phyloP scores from a whole-genome alignment of 2,888 invertebrate genomes.

The Drosophila macrospina region DNA sequence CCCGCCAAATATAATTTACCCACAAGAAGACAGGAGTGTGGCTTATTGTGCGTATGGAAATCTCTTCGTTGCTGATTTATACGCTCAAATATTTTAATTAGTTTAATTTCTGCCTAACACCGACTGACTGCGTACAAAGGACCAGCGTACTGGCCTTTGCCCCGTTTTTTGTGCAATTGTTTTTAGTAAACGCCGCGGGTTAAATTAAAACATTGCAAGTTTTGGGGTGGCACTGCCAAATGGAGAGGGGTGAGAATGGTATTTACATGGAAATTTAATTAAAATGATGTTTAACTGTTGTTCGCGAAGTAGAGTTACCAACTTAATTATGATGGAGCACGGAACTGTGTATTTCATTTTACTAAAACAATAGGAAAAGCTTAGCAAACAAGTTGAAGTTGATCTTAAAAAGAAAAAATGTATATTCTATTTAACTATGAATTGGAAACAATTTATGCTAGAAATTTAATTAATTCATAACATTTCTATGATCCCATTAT shows the following conservation, averaged over 20 bases:
- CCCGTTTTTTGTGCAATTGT: conserved; percentile 49
- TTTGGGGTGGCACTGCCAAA: background rate
- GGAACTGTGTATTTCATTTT: conserved; percentile 4
- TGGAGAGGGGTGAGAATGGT: background rate
- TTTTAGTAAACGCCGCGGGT: conserved; percentile 45
- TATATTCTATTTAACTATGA: background rate
- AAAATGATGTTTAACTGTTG: conserved; percentile 42
- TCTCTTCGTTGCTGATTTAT: conserved; percentile 53
- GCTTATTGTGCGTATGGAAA: conserved; percentile 17
- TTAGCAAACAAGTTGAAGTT: no score
- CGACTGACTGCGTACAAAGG: conserved; percentile 10
- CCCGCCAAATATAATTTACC: background rate
- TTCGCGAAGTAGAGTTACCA: conserved; percentile 20
- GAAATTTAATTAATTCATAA: background rate
- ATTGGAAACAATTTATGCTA: background rate
- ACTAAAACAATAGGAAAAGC: background rate
- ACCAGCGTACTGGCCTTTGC: conserved; percentile 24
- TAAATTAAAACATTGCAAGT: conserved; percentile 42
- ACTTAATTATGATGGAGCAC: conserved; percentile 4
- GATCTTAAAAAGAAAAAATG: no score
- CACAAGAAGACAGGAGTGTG: background rate
- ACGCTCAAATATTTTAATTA: conserved; percentile 68
- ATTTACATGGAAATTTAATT: conserved; percentile 60
- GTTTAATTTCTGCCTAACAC: conserved; percentile 55
- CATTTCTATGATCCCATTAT: background rate